Conservation (phyloP, 2,797 vertebrate genomes). For the Cichlasoma orientale region DNA sequence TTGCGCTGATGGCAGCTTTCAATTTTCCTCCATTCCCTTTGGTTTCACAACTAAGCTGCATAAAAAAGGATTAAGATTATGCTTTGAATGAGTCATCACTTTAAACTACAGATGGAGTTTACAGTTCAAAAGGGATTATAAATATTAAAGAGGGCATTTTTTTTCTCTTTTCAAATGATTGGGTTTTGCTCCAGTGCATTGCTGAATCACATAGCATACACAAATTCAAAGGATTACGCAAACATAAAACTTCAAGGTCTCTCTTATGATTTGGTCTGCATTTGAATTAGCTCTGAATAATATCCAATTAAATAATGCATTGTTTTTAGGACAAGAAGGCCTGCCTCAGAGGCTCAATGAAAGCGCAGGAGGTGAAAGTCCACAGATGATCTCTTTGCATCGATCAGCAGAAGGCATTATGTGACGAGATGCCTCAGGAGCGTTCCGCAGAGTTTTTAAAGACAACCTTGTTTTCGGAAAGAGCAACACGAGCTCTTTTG, state of each 20-base stretch:
- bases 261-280: slow-evolving; percentile 64
- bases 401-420: background rate
- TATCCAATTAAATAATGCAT: slow-evolving; percentile 78
- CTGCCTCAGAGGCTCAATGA: slow-evolving; percentile 42
- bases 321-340: slow-evolving; percentile 64
- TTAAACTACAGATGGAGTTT: slow-evolving; percentile 84
- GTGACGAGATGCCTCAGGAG: slow-evolving; percentile 36
- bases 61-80: slow-evolving; percentile 82
- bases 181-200: slow-evolving; percentile 72
- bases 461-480: slow-evolving; percentile 3
- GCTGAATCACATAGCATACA: slow-evolving; percentile 68
- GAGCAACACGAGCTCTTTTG: background rate
- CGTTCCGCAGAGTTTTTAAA: slow-evolving; percentile 24
- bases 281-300: slow-evolving; percentile 73
- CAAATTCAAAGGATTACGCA: slow-evolving; percentile 76
- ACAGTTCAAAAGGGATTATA: slow-evolving; percentile 83
- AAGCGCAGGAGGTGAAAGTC: slow-evolving; percentile 37
- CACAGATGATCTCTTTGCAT: slow-evolving; percentile 23
- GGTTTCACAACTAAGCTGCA: slow-evolving; percentile 75
- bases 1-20: slow-evolving; percentile 78
- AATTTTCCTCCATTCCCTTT: slow-evolving; percentile 71
- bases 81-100: slow-evolving; percentile 83
- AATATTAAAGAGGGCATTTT: slow-evolving; percentile 79
- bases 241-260: slow-evolving; percentile 75
- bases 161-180: slow-evolving; percentile 68